phyloP scores from a whole-genome alignment of 2,113 vertebrate species.

The Patagioenas fasciata region DNA sequence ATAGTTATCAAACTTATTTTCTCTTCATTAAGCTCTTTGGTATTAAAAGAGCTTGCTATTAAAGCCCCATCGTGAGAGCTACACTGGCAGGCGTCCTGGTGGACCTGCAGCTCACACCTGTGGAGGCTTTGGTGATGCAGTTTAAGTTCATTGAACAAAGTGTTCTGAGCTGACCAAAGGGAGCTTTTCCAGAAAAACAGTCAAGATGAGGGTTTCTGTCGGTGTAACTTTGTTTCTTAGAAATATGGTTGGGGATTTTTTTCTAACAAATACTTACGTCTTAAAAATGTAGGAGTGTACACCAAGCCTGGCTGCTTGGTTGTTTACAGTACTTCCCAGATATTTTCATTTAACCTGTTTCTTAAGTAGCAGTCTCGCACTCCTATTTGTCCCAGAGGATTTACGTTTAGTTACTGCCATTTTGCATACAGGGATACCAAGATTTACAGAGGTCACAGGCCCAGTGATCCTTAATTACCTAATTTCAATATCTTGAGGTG shows the following conservation, averaged over 20 bases:
- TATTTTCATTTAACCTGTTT: neutral
- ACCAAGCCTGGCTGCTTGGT: neutral
- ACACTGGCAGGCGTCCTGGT: too few species aligned
- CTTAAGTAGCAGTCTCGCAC: neutral
- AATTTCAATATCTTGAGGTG: neutral
- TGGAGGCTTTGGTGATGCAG: neutral
- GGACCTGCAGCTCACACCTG: neutral
- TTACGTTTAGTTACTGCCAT: neutral
- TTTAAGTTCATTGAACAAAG: neutral
- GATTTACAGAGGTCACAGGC: neutral
- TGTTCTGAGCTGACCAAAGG: neutral
- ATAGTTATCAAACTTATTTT: neutral
- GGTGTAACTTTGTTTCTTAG: neutral
- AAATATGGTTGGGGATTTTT: neutral
- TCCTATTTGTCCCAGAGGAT: neutral
- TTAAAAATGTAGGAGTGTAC: neutral
- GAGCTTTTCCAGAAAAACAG: neutral
- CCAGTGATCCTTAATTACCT: neutral
- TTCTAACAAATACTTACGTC: neutral
- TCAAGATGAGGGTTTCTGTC: neutral
- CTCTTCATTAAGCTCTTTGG: neutral
- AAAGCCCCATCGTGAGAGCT: accelerated
- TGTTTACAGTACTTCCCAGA: neutral
- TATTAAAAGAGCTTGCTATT: neutral
- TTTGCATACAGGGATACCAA: neutral